Percentiles rank a stretch among this genome's conserved stretches.
phyloP scores from a whole-genome alignment of 2,888 invertebrate genomes.

The Limnephilus auricula region DNA sequence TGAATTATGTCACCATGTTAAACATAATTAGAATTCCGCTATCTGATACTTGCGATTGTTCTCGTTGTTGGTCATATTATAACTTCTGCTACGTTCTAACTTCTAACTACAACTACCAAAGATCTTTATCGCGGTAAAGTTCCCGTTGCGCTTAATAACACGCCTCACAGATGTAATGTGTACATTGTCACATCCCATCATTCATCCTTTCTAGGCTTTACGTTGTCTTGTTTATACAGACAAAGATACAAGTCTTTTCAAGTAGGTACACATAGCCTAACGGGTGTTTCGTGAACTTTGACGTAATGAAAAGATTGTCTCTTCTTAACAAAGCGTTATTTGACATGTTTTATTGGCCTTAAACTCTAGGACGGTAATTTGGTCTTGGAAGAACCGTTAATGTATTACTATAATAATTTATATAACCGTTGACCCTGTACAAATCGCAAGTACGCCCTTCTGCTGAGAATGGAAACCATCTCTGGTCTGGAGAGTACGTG shows the following conservation, averaged over 20 bases:
- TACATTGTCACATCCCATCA: slow-evolving; percentile 27
- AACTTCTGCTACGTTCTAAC: background rate
- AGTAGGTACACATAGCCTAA: background rate
- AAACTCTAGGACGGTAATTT: background rate
- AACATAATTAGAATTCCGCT: background rate
- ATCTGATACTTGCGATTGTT: background rate
- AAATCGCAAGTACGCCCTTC: background rate
- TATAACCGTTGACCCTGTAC: background rate
- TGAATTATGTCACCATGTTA: background rate
- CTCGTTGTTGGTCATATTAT: background rate
- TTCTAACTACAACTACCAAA: background rate
- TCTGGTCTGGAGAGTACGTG: background rate
- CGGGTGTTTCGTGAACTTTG: slow-evolving; percentile 28
- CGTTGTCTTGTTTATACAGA: slow-evolving; percentile 17
- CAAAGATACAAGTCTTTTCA: slow-evolving; percentile 27
- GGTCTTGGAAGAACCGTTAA: background rate
- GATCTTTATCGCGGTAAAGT: background rate
- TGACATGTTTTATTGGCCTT: background rate
- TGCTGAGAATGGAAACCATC: background rate
- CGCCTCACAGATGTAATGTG: slow-evolving; percentile 6
- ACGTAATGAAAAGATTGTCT: slow-evolving; percentile 1
- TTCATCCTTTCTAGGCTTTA: slow-evolving; percentile 17
- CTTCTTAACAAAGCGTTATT: background rate
- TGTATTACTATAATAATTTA: background rate
- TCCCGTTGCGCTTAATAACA: slow-evolving; percentile 7